phyloP scores from a whole-genome alignment of 2,888 invertebrate genomes.

The Tenthredo notha region DNA sequence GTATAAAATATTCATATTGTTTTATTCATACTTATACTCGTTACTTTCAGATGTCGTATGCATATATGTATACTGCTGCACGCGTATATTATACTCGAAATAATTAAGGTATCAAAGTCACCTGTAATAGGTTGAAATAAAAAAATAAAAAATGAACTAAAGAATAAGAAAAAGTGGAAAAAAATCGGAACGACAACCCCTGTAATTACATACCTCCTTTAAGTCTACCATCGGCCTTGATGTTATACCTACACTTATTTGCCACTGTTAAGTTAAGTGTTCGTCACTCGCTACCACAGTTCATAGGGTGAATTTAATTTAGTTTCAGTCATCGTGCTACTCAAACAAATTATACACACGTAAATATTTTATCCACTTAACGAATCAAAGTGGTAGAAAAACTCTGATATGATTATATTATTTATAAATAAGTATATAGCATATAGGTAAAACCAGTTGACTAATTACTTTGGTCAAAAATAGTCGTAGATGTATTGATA shows the following conservation, averaged over 20 bases:
- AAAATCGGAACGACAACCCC: background rate
- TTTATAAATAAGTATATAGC: background rate
- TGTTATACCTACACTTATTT: slow-evolving; percentile 11
- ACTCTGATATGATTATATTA: background rate
- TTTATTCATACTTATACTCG: background rate
- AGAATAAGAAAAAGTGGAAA: background rate
- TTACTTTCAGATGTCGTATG: background rate
- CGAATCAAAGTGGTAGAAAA: background rate
- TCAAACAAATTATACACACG: slow-evolving; percentile 6
- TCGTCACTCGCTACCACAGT: background rate
- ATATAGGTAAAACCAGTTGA: background rate
- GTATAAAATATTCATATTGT: background rate
- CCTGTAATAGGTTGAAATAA: background rate
- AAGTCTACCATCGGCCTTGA: background rate
- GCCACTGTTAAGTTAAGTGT: background rate
- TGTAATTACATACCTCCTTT: slow-evolving; percentile 4
- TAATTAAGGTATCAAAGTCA: background rate
- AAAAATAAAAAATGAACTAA: background rate
- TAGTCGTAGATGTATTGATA: background rate
- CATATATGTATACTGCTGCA: background rate
- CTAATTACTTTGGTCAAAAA: background rate
- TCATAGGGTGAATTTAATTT: background rate
- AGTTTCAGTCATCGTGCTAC: background rate
- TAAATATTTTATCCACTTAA: slow-evolving; percentile 2
- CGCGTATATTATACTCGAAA: background rate